A percentile compares a stretch with the other conserved stretches of the same genome.
These are phyloP conservation scores for Drosophila kanapiae DNA, from an alignment of 1,140 invertebrate species.

Conservation along the genomic window DNA sequence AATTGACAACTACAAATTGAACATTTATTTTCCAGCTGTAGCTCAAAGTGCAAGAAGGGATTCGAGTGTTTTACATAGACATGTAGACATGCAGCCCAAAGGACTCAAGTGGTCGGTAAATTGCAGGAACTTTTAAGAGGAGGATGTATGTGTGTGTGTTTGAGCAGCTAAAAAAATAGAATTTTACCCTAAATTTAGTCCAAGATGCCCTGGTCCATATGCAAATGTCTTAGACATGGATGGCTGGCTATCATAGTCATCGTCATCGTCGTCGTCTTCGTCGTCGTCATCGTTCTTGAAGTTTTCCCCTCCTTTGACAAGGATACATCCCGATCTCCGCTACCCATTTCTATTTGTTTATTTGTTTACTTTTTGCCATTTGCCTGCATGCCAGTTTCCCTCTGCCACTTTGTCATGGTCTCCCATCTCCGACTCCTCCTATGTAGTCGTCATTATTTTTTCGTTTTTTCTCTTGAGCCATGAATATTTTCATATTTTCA, in stretches of 20 bases:
- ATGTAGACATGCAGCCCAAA: conserved; percentile 6
- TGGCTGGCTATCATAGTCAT: conserved; percentile 26
- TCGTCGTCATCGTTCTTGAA: conserved; percentile 43
- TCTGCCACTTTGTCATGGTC: conserved; percentile 9
- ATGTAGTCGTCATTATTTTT: conserved; percentile 44
- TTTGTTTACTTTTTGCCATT: conserved; percentile 80
- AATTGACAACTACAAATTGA: conserved; percentile 64
- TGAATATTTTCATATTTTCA: conserved; percentile 81
- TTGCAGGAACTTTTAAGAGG: conserved; percentile 14
- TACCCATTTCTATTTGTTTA: conserved; percentile 54
- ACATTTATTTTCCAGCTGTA: conserved; percentile 57
- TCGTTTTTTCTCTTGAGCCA: conserved; percentile 35
- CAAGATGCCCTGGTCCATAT: conserved; percentile 47
- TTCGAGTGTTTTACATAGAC: conserved; percentile 52
- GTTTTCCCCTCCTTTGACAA: conserved; percentile 22
- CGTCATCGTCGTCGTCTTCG: conserved; percentile 3
- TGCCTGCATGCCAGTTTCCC: conserved; percentile 50
- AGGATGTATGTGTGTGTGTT: conserved; percentile 31
- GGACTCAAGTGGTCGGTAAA: conserved; percentile 38
- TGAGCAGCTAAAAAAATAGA: conserved; percentile 77
- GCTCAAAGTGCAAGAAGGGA: conserved; percentile 26
- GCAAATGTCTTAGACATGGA: conserved; percentile 52
- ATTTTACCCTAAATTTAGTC: conserved; percentile 77
- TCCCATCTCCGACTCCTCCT: neutral
- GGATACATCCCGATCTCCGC: conserved; percentile 11